Percentiles rank a stretch among this genome's conserved stretches.
These are phyloP conservation scores for Axis porcinus DNA, from an alignment of 2,113 vertebrate genomes.

Conservation along the genomic window DNA sequence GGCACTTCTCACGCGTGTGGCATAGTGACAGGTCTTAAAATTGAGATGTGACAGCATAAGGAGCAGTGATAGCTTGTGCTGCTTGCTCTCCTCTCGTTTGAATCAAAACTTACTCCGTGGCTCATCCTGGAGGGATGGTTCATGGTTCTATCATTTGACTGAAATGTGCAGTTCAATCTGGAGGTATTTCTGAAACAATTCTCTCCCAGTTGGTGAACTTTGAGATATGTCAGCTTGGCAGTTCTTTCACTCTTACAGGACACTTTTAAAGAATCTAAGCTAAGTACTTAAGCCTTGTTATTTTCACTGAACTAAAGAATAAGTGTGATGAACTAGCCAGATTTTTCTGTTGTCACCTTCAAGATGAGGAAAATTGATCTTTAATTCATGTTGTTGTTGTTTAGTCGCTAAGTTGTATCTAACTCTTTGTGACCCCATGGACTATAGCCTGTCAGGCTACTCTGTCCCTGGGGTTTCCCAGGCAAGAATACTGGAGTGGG, in stretches of 20 bases:
- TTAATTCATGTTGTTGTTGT: background rate
- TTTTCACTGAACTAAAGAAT: background rate
- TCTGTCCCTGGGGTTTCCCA: background rate
- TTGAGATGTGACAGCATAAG: background rate
- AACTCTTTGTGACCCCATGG: background rate
- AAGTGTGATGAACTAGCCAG: background rate
- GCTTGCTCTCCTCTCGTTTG: background rate
- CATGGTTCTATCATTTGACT: background rate
- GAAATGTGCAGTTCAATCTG: background rate
- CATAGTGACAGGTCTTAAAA: background rate
- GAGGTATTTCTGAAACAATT: slow-evolving; percentile 21
- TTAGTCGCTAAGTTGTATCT: background rate
- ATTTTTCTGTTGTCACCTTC: slow-evolving; percentile 19
- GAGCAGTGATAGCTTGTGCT: background rate
- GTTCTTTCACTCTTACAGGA: background rate
- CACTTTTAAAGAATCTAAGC: background rate
- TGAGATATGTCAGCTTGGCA: background rate
- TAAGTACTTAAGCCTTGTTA: background rate
- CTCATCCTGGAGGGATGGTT: background rate
- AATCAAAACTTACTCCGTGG: background rate
- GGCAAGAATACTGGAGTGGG: background rate
- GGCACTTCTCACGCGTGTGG: background rate
- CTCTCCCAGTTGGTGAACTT: background rate
- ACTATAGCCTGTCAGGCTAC: background rate
- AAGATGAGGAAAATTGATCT: background rate